Percentiles rank a stretch among this genome's conserved stretches.
These are phyloP conservation scores for Echinometra lucunter DNA, from an alignment of 53 echinoderm and acorn worm species.

Conservation along the genomic window DNA sequence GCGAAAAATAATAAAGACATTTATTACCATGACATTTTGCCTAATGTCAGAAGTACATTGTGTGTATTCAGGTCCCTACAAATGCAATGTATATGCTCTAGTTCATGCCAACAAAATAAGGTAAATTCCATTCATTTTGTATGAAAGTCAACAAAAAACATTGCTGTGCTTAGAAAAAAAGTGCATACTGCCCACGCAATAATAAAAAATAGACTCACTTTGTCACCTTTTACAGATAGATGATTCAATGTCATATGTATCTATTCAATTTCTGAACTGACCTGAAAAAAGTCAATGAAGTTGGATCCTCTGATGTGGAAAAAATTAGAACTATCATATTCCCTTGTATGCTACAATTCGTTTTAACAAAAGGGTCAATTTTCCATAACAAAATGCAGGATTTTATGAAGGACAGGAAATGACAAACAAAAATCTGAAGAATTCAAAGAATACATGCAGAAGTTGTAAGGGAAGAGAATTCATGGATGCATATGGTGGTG, in stretches of 20 bases:
- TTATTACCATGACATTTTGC: too few species aligned
- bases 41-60: too few species aligned
- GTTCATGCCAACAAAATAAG: too few species aligned
- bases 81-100: too few species aligned
- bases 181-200: background rate
- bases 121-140: too few species aligned
- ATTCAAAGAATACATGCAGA: too few species aligned
- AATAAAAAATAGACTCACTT: background rate
- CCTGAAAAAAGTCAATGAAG: background rate
- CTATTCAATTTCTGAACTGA: slow-evolving; percentile 3
- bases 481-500: background rate
- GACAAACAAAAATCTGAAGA: too few species aligned
- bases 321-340: background rate
- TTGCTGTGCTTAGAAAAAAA: background rate
- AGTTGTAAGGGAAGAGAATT: background rate
- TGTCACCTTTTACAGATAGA: background rate
- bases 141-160: background rate
- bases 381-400: background rate
- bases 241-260: slow-evolving; percentile 12
- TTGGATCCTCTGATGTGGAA: background rate
- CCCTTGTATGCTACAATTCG: background rate
- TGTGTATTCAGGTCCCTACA: too few species aligned
- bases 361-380: background rate
- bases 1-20: too few species aligned
- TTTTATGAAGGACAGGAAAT: background rate